These are phyloP conservation scores for Phalacrocorax aristotelis DNA, from an alignment of 2,113 vertebrate species.

Conservation along the genomic window DNA sequence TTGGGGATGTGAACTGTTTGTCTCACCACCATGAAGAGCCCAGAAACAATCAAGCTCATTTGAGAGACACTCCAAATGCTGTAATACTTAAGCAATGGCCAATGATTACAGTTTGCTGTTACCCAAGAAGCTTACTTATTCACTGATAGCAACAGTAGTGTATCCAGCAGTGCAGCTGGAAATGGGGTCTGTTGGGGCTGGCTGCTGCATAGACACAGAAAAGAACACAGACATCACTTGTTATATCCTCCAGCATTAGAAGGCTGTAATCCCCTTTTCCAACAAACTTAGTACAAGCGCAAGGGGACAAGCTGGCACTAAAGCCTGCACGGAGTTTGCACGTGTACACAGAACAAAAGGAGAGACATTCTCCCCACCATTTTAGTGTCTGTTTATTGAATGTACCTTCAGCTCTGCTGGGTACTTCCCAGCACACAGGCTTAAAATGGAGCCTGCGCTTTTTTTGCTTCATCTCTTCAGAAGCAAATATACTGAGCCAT, in stretches of 20 bases:
- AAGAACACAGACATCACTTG: background rate
- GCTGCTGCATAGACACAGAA: background rate
- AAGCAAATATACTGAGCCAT: background rate
- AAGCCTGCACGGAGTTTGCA: background rate
- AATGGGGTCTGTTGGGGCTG: background rate
- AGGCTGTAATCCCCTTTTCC: background rate
- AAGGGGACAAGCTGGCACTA: background rate
- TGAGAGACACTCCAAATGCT: background rate
- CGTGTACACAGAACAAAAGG: background rate
- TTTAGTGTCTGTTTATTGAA: background rate
- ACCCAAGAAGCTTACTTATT: background rate
- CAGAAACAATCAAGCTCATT: background rate
- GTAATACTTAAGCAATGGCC: background rate
- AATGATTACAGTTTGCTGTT: background rate
- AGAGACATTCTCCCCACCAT: background rate
- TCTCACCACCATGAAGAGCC: background rate
- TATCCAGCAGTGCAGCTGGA: background rate
- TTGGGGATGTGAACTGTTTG: background rate
- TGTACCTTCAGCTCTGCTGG: background rate
- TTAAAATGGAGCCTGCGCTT: conserved; percentile 1
- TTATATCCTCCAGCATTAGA: background rate
- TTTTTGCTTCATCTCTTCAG: background rate
- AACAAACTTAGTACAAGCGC: background rate
- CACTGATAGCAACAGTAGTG: background rate
- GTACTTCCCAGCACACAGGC: background rate